A percentile compares a stretch with the other conserved stretches of the same genome.
Conservation (phyloP, 2,888 invertebrate genomes). For the Habroteleia sp. region DNA sequence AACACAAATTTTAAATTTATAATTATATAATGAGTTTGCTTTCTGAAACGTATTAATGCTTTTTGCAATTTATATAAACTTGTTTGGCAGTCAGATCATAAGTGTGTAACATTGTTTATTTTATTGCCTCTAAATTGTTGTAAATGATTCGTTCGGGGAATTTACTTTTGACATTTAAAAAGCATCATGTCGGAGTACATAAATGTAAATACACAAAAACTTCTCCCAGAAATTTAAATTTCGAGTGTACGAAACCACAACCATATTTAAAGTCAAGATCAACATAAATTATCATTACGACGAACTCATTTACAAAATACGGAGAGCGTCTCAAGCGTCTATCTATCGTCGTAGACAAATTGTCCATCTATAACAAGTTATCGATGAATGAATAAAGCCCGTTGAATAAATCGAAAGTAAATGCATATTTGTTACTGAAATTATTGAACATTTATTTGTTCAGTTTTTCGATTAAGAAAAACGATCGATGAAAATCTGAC, state of each 20-base stretch:
- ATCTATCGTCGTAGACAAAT: constrained; percentile 30
- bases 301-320: constrained; percentile 26
- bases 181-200: constrained; percentile 6
- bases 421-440: too few species aligned
- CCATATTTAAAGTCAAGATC: constrained; percentile 42
- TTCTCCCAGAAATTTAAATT: constrained; percentile 34
- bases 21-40: too few species aligned
- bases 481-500: neutral
- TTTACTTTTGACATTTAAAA: constrained; percentile 25
- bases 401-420: constrained; percentile 8
- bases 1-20: too few species aligned
- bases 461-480: constrained; percentile 25
- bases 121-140: too few species aligned
- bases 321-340: constrained; percentile 8
- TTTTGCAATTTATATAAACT: too few species aligned
- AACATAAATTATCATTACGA: constrained; percentile 38
- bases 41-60: too few species aligned
- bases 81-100: too few species aligned
- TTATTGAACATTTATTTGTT: constrained; percentile 6
- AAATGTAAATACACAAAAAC: constrained; percentile 19
- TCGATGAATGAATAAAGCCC: constrained; percentile 21
- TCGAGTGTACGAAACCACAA: constrained; percentile 28
- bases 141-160: neutral
- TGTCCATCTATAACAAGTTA: constrained; percentile 24
- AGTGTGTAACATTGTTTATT: too few species aligned